phyloP scores from a whole-genome alignment of 2,113 vertebrate genomes.

The Tretioscincus oriximinensis region DNA sequence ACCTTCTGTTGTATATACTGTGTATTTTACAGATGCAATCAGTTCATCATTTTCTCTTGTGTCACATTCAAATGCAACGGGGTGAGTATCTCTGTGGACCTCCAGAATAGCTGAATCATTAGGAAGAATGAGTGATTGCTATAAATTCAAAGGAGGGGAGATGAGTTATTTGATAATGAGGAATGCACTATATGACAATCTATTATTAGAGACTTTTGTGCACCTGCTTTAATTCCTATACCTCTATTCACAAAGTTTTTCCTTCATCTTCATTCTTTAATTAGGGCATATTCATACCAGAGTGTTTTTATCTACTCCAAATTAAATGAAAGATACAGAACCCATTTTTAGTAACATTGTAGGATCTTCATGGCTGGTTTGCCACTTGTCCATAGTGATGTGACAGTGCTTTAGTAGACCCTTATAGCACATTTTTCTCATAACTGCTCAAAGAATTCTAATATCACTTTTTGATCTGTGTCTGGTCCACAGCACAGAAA shows the following conservation, averaged over 20 bases:
- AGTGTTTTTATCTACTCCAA: too few species aligned
- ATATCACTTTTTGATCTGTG: too few species aligned
- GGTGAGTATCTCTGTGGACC: slow-evolving; percentile 48
- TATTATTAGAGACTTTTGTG: not conserved
- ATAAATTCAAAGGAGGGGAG: slow-evolving; percentile 28
- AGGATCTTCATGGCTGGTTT: too few species aligned
- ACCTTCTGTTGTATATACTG: slow-evolving; percentile 57
- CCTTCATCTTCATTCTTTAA: not conserved
- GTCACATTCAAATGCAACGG: slow-evolving; percentile 56
- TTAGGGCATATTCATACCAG: not conserved
- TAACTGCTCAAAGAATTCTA: too few species aligned
- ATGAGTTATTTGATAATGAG: slow-evolving; percentile 28
- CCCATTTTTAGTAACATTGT: too few species aligned
- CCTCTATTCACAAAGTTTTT: not conserved
- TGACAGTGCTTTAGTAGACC: too few species aligned
- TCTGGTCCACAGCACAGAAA: too few species aligned
- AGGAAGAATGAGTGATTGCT: slow-evolving; percentile 56
- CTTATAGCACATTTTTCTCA: too few species aligned
- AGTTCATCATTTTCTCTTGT: slow-evolving; percentile 56
- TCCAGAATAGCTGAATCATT: slow-evolving; percentile 59
- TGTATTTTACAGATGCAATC: slow-evolving; percentile 68
- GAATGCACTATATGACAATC: slow-evolving; percentile 16
- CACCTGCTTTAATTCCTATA: not conserved
- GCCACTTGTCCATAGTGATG: too few species aligned
- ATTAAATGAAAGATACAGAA: too few species aligned